Evolutionary conservation across 1,140 invertebrate genomes (phyloP).

Genomic region (Chionoecetes opilio): DNA sequence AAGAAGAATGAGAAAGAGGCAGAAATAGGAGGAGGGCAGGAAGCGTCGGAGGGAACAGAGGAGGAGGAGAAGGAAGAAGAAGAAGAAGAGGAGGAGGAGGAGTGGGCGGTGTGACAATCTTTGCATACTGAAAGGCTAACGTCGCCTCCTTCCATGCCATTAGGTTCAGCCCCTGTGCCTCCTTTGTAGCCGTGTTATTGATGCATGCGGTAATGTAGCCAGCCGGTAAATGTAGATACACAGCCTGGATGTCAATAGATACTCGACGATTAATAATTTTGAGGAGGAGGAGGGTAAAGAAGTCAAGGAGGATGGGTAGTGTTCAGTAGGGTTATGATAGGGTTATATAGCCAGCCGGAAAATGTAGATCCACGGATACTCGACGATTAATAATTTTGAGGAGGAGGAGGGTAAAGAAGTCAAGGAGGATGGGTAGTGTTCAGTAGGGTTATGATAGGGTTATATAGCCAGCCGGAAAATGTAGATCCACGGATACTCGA

Average conservation of each 20-base stretch:
- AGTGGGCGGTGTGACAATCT: neutral
- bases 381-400: no score
- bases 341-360: no score
- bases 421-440: neutral
- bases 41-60: neutral
- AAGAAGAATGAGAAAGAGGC: neutral
- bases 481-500: no score
- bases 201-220: conserved; percentile 17
- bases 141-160: neutral
- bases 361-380: no score
- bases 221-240: neutral
- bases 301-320: neutral
- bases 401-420: neutral
- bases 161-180: neutral
- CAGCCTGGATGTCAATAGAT: neutral
- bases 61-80: neutral
- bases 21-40: neutral
- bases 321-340: neutral
- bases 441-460: no score
- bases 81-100: neutral
- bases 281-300: neutral
- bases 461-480: no score
- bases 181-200: neutral
- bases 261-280: neutral
- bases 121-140: neutral